Conservation (phyloP, 2,797 vertebrate genomes). For the Rhincodon typus region DNA sequence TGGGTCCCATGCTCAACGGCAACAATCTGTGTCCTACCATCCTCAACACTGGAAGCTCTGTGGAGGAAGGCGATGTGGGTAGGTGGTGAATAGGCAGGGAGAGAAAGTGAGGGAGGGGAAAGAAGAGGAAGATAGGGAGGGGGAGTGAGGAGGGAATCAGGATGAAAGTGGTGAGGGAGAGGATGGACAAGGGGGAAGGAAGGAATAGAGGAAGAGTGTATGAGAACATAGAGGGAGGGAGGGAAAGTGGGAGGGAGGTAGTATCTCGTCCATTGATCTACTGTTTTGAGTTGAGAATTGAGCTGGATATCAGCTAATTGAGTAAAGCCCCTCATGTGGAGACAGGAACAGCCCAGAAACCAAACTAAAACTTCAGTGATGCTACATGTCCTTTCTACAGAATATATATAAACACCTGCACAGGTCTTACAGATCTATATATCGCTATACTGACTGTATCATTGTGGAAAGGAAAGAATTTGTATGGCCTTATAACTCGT, state of each 20-base stretch:
- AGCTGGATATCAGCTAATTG: not conserved
- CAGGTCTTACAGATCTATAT: not conserved
- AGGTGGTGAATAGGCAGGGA: not conserved
- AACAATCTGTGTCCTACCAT: not conserved
- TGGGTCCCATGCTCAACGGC: not conserved
- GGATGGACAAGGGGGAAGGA: not conserved
- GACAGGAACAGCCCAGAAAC: not conserved
- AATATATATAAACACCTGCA: conserved; percentile 19
- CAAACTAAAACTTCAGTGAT: not conserved
- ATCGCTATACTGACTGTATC: not conserved
- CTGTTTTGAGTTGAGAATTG: not conserved
- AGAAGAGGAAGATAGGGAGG: not conserved
- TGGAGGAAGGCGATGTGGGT: not conserved
- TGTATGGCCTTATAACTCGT: conserved; percentile 73
- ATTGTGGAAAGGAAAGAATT: not conserved
- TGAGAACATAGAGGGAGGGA: not conserved
- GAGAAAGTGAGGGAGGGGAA: not conserved
- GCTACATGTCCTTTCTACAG: conserved; percentile 16
- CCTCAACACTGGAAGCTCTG: no score
- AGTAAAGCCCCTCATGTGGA: not conserved
- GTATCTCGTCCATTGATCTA: no score
- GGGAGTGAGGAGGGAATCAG: not conserved
- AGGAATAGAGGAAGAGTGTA: not conserved
- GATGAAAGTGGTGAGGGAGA: not conserved
- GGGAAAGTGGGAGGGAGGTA: not conserved